A percentile compares a stretch with the other conserved stretches of the same genome.
These are phyloP conservation scores for Chaetoderma sp. DNA, from an alignment of 2,888 invertebrate genomes.

Conservation along the genomic window DNA sequence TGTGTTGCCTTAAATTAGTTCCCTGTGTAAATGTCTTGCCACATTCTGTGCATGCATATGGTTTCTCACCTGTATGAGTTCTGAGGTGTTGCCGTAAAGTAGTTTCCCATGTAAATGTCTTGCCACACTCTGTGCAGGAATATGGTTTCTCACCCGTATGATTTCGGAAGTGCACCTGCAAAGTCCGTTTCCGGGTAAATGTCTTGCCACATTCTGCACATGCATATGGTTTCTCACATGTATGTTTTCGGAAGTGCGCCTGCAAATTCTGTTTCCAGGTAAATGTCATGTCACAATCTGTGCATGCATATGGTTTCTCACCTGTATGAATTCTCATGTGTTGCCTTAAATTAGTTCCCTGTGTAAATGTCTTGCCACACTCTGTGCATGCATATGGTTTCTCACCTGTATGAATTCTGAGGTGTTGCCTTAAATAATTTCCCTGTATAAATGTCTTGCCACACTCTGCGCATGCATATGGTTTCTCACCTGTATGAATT, in stretches of 20 bases:
- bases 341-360: conserved; percentile 24
- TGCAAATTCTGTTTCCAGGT: conserved; percentile 30
- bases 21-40: no score
- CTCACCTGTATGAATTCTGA: background rate
- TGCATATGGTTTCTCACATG: conserved; percentile 28
- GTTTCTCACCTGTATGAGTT: no score
- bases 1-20: no score
- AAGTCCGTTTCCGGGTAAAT: conserved; percentile 2
- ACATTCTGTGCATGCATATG: no score
- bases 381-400: background rate
- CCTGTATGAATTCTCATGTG: conserved; percentile 39
- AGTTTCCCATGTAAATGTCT: no score
- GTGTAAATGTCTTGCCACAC: background rate
- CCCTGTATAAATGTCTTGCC: background rate
- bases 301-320: conserved; percentile 38
- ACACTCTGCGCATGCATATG: background rate
- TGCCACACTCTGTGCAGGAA: background rate
- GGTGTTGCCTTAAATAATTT: background rate
- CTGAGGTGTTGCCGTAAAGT: no score
- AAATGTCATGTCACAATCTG: conserved; percentile 38
- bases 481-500: background rate
- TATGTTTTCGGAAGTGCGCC: conserved; percentile 30
- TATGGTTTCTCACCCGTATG: conserved; percentile 3
- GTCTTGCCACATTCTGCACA: conserved; percentile 34
- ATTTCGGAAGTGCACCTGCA: background rate